Conservation (phyloP, 2,113 vertebrate genomes). For the Dipodomys spectabilis region DNA sequence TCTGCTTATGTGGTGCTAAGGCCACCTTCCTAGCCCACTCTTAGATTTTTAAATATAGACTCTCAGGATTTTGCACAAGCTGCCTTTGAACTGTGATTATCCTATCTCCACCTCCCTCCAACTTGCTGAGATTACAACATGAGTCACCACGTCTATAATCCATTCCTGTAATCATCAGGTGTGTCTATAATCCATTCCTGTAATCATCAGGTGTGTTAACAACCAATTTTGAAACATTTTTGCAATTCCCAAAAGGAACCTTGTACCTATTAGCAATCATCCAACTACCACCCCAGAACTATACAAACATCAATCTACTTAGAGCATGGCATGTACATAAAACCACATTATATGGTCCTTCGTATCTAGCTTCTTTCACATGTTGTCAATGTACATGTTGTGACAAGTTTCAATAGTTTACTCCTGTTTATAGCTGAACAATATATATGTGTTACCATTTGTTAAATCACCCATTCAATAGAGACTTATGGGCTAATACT, state of each 20-base stretch:
- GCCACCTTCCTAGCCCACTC: too few relatives aligned
- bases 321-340: neutral
- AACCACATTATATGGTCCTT: neutral
- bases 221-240: slow-evolving; percentile 8
- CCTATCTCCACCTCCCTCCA: too few relatives aligned
- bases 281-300: neutral
- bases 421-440: neutral
- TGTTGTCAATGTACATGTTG: neutral
- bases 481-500: neutral
- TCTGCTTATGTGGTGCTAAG: too few relatives aligned
- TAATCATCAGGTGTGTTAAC: too few relatives aligned
- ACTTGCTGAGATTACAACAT: too few relatives aligned
- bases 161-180: neutral
- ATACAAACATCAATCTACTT: neutral
- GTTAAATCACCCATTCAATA: neutral
- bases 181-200: too few relatives aligned
- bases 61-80: too few relatives aligned
- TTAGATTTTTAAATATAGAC: too few relatives aligned
- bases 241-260: neutral
- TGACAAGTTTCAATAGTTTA: neutral
- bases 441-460: neutral
- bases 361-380: neutral
- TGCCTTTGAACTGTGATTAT: too few relatives aligned
- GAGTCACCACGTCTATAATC: neutral
- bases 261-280: neutral